These are phyloP conservation scores for Drosophila fuyamai DNA, from an alignment of 1,140 invertebrate genomes.

Conservation along the genomic window DNA sequence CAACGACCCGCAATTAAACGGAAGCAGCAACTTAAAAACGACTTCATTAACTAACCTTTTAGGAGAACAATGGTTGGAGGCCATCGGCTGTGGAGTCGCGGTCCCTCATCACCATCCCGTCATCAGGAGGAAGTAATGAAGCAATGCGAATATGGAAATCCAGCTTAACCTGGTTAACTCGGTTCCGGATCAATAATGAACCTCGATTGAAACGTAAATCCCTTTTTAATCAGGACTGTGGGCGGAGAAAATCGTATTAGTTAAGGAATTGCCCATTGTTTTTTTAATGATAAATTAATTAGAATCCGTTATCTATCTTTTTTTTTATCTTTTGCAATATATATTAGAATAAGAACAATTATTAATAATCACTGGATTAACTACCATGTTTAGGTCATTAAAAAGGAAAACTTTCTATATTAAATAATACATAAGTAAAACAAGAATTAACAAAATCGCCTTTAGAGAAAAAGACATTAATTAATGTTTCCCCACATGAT, in stretches of 20 bases:
- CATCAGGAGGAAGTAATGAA: constrained; percentile 19
- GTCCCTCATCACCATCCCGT: constrained; percentile 2
- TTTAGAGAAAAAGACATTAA: too few relatives aligned
- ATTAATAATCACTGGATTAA: too few relatives aligned
- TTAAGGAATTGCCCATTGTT: too few relatives aligned
- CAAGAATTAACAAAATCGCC: too few relatives aligned
- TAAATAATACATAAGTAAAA: too few relatives aligned
- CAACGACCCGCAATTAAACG: constrained; percentile 72
- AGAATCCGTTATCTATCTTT: too few relatives aligned
- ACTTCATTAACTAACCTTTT: constrained; percentile 77
- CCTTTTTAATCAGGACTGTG: neutral
- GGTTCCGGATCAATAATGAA: constrained; percentile 1
- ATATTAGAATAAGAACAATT: too few relatives aligned
- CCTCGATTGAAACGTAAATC: neutral
- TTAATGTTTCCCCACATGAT: too few relatives aligned
- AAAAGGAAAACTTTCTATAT: too few relatives aligned
- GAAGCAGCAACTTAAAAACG: constrained; percentile 73
- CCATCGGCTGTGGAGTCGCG: neutral
- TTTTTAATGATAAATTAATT: too few relatives aligned
- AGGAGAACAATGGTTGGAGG: constrained; percentile 24
- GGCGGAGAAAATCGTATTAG: neutral
- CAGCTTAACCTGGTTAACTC: constrained; percentile 10
- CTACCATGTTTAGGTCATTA: too few relatives aligned
- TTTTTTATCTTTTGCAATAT: too few relatives aligned
- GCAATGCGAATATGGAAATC: constrained; percentile 23